Evolutionary conservation across 92 coral and sea anemone species (phyloP).

Genomic region (Porites divaricata): DNA sequence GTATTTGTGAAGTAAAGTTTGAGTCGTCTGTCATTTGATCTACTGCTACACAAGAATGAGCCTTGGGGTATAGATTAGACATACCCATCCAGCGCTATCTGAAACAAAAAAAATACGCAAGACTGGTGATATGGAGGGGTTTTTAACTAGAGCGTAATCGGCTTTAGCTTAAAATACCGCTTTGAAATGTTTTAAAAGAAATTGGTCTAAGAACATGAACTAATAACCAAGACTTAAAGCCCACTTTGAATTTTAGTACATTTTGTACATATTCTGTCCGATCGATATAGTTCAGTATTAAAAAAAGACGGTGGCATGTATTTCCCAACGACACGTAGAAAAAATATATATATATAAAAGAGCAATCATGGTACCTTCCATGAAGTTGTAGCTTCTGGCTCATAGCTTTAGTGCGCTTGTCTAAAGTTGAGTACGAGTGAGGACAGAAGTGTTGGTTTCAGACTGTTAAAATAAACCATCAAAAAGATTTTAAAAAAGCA

Average conservation of each 20-base stretch:
- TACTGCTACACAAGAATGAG: conserved; percentile 80
- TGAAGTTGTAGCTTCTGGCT: conserved; percentile 57
- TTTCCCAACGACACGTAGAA: too few species aligned
- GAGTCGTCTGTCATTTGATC: conserved; percentile 73
- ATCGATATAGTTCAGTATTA: too few species aligned
- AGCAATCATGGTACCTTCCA: conserved; percentile 65
- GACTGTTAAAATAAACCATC: conserved; percentile 50
- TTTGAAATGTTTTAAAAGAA: too few species aligned
- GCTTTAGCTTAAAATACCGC: too few species aligned
- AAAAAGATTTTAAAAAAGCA: not conserved
- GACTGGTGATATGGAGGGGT: too few species aligned
- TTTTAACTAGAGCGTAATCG: not conserved
- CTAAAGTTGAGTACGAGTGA: conserved; percentile 81
- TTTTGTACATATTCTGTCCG: too few species aligned
- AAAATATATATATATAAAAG: too few species aligned
- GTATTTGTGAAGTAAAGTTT: conserved; percentile 72
- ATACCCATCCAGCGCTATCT: conserved; percentile 94
- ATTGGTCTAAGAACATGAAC: too few species aligned
- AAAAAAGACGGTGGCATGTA: too few species aligned
- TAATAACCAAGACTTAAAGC: too few species aligned
- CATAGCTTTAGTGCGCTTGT: conserved; percentile 68
- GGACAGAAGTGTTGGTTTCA: conserved; percentile 86
- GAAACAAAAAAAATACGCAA: not conserved
- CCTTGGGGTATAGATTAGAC: conserved; percentile 77
- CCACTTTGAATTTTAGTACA: too few species aligned